Conservation (phyloP, 2,888 invertebrate genomes). For the Autographa gamma region DNA sequence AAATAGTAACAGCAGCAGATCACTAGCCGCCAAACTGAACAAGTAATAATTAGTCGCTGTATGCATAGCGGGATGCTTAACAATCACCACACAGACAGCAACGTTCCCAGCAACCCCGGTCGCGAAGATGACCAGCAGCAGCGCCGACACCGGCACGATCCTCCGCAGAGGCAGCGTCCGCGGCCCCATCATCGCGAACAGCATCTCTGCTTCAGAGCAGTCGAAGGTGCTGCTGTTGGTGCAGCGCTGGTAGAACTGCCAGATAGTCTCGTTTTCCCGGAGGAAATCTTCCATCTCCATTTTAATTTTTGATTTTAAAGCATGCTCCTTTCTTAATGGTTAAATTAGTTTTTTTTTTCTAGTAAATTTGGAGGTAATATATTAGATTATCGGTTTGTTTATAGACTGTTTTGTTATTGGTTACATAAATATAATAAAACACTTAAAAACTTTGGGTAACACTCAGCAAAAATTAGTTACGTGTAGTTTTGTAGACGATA, state of each 20-base stretch:
- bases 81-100: constrained; percentile 95
- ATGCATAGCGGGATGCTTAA: constrained; percentile 94
- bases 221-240: constrained; percentile 85
- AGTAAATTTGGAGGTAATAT: background rate
- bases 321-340: too few relatives aligned
- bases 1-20: constrained; percentile 93
- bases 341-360: too few relatives aligned
- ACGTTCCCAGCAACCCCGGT: constrained; percentile 95
- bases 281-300: constrained; percentile 72
- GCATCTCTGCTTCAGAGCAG: constrained; percentile 90
- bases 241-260: constrained; percentile 77
- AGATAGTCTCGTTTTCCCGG: constrained; percentile 72
- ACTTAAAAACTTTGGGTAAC: too few relatives aligned
- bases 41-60: constrained; percentile 97
- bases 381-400: background rate
- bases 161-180: constrained; percentile 88
- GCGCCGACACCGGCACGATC: constrained; percentile 90
- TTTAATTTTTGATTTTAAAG: too few relatives aligned
- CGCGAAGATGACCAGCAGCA: constrained; percentile 93
- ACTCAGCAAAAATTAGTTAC: too few relatives aligned
- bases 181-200: constrained; percentile 90
- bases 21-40: constrained; percentile 96
- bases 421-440: too few relatives aligned
- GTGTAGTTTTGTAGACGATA: background rate
- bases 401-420: too few relatives aligned